These are phyloP conservation scores for Drosophila vallismaia DNA, from an alignment of 2,888 invertebrate species.

Conservation along the genomic window DNA sequence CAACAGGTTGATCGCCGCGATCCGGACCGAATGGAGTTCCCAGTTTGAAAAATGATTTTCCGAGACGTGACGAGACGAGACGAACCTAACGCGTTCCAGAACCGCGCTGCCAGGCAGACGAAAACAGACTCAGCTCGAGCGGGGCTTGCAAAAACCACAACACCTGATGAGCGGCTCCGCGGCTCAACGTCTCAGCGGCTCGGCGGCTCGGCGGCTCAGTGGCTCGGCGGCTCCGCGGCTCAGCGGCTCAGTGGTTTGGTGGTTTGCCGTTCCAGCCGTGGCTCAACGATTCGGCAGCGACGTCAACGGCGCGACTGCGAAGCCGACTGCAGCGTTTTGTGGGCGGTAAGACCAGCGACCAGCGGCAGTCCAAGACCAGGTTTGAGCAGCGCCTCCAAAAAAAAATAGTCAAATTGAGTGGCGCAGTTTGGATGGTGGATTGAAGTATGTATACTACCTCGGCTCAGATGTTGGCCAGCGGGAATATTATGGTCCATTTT, in stretches of 20 bases:
- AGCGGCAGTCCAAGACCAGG: not conserved
- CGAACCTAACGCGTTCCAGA: conserved; percentile 72
- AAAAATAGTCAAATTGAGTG: conserved; percentile 51
- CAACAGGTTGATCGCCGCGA: conserved; percentile 29
- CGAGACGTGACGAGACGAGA: conserved; percentile 16
- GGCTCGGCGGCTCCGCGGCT: conserved; percentile 15
- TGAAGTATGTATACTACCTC: conserved; percentile 30
- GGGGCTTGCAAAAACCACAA: conserved; percentile 80
- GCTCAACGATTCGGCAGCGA: conserved; percentile 14
- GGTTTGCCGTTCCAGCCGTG: conserved; percentile 12
- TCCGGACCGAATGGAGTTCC: conserved; percentile 32
- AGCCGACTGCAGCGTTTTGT: conserved; percentile 17
- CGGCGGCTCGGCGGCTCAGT: conserved; percentile 1
- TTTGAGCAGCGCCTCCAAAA: conserved; percentile 2
- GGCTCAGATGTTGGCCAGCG: conserved; percentile 4
- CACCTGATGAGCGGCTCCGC: conserved; percentile 61
- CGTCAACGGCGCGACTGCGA: conserved; percentile 18
- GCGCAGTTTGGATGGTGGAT: conserved; percentile 36
- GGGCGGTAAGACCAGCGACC: conserved; percentile 31
- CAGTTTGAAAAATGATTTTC: conserved; percentile 32
- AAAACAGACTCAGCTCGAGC: conserved; percentile 79
- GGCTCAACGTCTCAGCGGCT: conserved; percentile 20
- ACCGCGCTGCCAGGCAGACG: conserved; percentile 81
- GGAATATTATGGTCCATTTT: conserved; percentile 25
- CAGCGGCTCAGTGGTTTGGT: conserved; percentile 11